Evolutionary conservation across 2,888 invertebrate species (phyloP), one percentile per base, ranked within the genome.

Genomic region (Drosophila limbata): DNA sequence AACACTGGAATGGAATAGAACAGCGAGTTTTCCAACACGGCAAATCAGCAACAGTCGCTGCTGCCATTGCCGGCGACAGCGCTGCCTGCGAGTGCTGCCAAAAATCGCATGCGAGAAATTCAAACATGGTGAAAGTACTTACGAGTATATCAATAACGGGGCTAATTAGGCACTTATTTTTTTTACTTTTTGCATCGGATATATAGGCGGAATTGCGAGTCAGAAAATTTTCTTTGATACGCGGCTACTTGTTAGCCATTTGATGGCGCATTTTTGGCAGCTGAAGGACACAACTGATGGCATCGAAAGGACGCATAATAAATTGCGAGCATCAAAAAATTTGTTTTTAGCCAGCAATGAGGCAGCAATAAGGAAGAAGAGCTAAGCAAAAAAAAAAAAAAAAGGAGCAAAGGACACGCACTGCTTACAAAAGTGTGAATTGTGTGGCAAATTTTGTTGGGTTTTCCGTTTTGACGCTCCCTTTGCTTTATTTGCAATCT

Each of bases 401-500:
- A 69, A 57, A 37, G 59, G 44, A 44, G 47, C 60, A 75, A 81
- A 82, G 82, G 76, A 80, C 80, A 66, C 62, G 56, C 61, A 53
- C 48, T 48, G 44, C 57, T 44, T 37, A 39, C 65, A 60, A 69
- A 78, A 71, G 69, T 73, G 77, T 60, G 71, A 77, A 77, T 75
- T 80, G 72, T 69, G 67, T 69, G 63, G 69, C 40, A 78, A 79
- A 79, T 78, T 79, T 67, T 74, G 70, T 71, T 71, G 74, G 81
- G 73, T 65, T 71, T 77, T 81, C 74, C 80, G 77, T 73, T 79
- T 65, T 78, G 67, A 68, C 66, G 71, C 68, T 64, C 55, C 70
- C 53, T 69, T 60, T 76, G 62, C 77, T 56, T 87, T 75, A 65
- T 76, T 72, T 79, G 85, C 86, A 72, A 88, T 81, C 81, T 79